Conservation (phyloP, 2,888 invertebrate genomes). For the Zygaena filipendulae region DNA sequence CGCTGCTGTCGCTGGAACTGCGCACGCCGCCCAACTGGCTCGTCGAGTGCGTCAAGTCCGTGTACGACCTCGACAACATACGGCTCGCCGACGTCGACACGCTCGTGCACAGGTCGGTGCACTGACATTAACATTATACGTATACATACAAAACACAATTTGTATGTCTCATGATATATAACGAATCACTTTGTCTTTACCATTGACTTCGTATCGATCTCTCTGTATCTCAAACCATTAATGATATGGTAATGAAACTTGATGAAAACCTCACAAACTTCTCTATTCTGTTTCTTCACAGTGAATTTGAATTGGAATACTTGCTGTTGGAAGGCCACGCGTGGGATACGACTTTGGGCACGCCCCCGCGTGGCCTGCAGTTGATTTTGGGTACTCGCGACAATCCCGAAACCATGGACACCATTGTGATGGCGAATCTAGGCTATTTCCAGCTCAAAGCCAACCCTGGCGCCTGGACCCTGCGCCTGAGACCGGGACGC, state of each 20-base stretch:
- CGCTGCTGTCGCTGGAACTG: constrained; percentile 82
- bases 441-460: constrained; percentile 98
- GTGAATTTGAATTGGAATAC: constrained; percentile 96
- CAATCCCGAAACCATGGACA: constrained; percentile 87
- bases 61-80: constrained; percentile 98
- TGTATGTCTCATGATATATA: no score
- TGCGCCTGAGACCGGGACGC: constrained; percentile 90
- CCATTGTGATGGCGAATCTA: constrained; percentile 99
- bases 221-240: no score
- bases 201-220: neutral
- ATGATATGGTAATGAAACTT: no score
- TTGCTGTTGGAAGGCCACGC: constrained; percentile 95
- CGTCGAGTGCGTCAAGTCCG: constrained; percentile 91
- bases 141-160: no score
- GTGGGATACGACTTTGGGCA: constrained; percentile 89
- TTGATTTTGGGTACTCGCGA: constrained; percentile 88
- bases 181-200: neutral
- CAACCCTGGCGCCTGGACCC: constrained; percentile 95
- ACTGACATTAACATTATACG: no score
- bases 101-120: constrained; percentile 80
- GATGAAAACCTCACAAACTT: no score
- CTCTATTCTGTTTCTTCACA: no score
- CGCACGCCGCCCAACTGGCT: constrained; percentile 96
- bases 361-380: constrained; percentile 97
- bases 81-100: constrained; percentile 92